A percentile compares a stretch with the other conserved stretches of the same genome.
phyloP scores from a whole-genome alignment of 2,113 vertebrate species.

The Myrmecophaga tridactyla region DNA sequence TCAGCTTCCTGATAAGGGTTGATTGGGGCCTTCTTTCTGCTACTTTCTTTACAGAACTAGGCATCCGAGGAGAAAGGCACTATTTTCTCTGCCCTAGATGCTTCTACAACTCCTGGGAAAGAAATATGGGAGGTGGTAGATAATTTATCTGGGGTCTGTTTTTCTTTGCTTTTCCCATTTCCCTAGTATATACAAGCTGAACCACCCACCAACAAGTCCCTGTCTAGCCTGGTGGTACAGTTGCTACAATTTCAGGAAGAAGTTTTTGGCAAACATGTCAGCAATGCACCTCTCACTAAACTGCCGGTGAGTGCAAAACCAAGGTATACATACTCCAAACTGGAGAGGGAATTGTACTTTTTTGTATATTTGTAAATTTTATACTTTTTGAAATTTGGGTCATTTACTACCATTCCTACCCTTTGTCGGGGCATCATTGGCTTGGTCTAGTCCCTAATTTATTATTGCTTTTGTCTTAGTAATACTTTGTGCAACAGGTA shows the following conservation, averaged over 20 bases:
- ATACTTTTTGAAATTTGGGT: not conserved
- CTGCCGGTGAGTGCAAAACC: conserved; percentile 86
- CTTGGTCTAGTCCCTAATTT: not conserved
- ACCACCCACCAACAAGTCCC: conserved; percentile 97
- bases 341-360: not conserved
- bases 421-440: not conserved
- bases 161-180: conserved; percentile 11
- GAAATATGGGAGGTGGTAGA: not conserved
- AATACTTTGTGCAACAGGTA: not conserved
- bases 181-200: conserved; percentile 96
- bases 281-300: conserved; percentile 96
- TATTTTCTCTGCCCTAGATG: not conserved
- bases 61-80: not conserved
- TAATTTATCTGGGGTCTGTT: not conserved
- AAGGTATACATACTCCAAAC: not conserved
- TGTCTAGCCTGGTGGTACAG: conserved; percentile 97
- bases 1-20: not conserved
- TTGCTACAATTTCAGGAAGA: conserved; percentile 98
- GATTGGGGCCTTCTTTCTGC: not conserved
- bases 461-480: not conserved
- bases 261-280: conserved; percentile 97
- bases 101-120: not conserved
- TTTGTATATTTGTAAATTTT: not conserved
- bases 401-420: not conserved
- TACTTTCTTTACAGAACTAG: conserved; percentile 10